Conservation (phyloP, 2,888 invertebrate species). For the Taphrorychus bicolor region DNA sequence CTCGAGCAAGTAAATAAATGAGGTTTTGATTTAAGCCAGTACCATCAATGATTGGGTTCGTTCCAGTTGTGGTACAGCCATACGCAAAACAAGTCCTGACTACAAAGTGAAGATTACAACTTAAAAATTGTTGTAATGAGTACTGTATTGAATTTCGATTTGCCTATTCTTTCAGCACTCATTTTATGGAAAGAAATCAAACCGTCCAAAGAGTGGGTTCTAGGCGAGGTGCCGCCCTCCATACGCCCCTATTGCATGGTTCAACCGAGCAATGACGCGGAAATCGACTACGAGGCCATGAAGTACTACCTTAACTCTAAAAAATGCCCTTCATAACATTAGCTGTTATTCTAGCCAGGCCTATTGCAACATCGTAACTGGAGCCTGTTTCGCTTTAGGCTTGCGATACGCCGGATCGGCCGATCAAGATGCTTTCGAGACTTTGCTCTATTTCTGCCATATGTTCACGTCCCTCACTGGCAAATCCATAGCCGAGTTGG, state of each 20-base stretch:
- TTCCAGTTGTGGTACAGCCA: too few relatives aligned
- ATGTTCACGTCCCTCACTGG: slow-evolving; percentile 72
- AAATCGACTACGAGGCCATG: slow-evolving; percentile 91
- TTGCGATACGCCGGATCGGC: slow-evolving; percentile 94
- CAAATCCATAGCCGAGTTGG: slow-evolving; percentile 81
- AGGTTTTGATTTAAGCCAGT: too few relatives aligned
- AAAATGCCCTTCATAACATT: too few relatives aligned
- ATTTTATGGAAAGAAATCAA: slow-evolving; percentile 89
- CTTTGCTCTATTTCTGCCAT: slow-evolving; percentile 76
- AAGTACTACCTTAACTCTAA: slow-evolving; percentile 64
- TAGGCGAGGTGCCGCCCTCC: slow-evolving; percentile 78
- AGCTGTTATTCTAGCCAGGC: slow-evolving; percentile 77
- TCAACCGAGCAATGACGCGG: slow-evolving; percentile 69
- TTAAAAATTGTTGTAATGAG: too few relatives aligned
- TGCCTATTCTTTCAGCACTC: slow-evolving; percentile 68
- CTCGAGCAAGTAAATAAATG: too few relatives aligned
- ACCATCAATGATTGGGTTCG: too few relatives aligned
- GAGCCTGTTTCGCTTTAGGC: slow-evolving; percentile 93
- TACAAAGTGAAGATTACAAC: too few relatives aligned
- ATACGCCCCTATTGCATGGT: slow-evolving; percentile 81
- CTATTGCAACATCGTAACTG: slow-evolving; percentile 94
- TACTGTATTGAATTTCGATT: too few relatives aligned
- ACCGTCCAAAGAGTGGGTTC: slow-evolving; percentile 85
- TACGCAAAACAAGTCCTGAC: too few relatives aligned
- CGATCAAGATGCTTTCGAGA: slow-evolving; percentile 79